Evolutionary conservation across 2,888 invertebrate genomes (phyloP).

Genomic region (Himalopsyche tibetana): DNA sequence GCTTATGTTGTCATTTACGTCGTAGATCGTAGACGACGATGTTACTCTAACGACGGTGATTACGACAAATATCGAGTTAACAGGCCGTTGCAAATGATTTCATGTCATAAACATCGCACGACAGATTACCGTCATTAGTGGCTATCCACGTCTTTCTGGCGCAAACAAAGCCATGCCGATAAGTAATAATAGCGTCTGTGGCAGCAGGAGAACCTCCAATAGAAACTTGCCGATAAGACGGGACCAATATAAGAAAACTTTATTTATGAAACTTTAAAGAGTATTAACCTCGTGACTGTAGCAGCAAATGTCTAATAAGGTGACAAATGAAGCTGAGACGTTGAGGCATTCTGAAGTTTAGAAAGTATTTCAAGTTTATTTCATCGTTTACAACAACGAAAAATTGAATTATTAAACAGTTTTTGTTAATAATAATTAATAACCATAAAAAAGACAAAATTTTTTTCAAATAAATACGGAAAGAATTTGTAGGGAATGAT

Average conservation of each 20-base stretch:
- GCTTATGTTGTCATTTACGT: background rate
- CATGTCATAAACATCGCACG: constrained; percentile 62
- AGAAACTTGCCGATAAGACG: constrained; percentile 28
- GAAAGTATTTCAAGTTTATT: no score
- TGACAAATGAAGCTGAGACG: constrained; percentile 1
- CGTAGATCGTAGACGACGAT: constrained; percentile 24
- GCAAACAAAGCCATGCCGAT: constrained; percentile 55
- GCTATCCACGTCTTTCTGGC: constrained; percentile 48
- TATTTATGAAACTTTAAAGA: constrained; percentile 32
- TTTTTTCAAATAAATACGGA: no score
- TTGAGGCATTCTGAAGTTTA: background rate
- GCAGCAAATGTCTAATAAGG: background rate
- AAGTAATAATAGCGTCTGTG: constrained; percentile 54
- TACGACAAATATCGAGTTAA: constrained; percentile 59
- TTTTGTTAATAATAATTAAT: no score
- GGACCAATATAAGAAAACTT: constrained; percentile 7
- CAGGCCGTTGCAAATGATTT: constrained; percentile 61
- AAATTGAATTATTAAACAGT: no score
- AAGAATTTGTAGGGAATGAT: no score
- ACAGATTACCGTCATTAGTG: constrained; percentile 64
- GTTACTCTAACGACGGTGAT: constrained; percentile 57
- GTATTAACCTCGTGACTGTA: constrained; percentile 41
- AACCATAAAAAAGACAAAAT: no score
- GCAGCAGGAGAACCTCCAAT: background rate
- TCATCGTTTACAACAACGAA: no score